Percentiles rank a stretch among this genome's conserved stretches.
Evolutionary conservation across 1,140 invertebrate genomes (phyloP).

Genomic region (Tribolium castaneum): DNA sequence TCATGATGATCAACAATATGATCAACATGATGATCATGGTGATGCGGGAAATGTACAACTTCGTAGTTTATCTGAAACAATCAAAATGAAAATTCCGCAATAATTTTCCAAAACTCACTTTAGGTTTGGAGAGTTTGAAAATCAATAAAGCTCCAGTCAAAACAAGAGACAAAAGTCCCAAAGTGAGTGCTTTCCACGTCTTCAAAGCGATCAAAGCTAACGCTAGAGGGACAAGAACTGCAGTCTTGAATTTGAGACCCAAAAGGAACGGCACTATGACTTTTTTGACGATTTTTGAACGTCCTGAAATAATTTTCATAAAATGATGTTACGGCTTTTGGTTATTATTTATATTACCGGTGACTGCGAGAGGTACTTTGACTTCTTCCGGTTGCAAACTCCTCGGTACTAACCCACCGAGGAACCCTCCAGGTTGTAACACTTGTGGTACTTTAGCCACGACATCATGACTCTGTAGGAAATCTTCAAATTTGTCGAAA

Average conservation of each 20-base stretch:
- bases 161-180: conserved; percentile 85
- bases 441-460: conserved; percentile 73
- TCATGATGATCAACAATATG: conserved; percentile 72
- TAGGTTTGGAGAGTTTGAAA: conserved; percentile 86
- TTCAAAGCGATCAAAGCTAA: conserved; percentile 85
- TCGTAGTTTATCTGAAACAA: conserved; percentile 75
- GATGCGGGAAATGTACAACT: conserved; percentile 85
- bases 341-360: neutral
- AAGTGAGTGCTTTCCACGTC: conserved; percentile 87
- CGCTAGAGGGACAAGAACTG: conserved; percentile 81
- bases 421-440: conserved; percentile 67
- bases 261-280: conserved; percentile 85
- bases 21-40: conserved; percentile 71
- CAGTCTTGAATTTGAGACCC: conserved; percentile 86
- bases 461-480: conserved; percentile 73
- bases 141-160: conserved; percentile 84
- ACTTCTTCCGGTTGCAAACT: conserved; percentile 76
- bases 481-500: conserved; percentile 74
- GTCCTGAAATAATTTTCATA: conserved; percentile 49
- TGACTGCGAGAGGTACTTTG: conserved; percentile 71
- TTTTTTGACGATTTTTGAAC: conserved; percentile 82
- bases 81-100: neutral
- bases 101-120: conserved; percentile 66
- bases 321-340: neutral
- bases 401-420: conserved; percentile 73